Evolutionary conservation across 2,888 invertebrate species (phyloP), one percentile per base, ranked within the genome.

Genomic region (Mantis religiosa): DNA sequence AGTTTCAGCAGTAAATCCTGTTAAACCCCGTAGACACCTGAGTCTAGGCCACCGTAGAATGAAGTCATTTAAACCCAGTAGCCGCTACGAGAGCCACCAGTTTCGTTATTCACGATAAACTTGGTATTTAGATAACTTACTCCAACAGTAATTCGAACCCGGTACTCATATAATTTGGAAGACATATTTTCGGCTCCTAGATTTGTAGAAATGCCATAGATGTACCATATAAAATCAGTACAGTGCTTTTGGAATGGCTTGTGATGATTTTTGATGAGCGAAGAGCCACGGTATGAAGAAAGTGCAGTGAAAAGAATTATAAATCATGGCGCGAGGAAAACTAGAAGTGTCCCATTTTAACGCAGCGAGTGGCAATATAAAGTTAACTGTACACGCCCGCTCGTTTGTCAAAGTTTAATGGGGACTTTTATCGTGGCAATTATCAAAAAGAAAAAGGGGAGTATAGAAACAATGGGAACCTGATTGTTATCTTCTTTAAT

Each of bases 331-430:
- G 54, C 54, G 54, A 71, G 54, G 54, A 71, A 71, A 71, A 71
- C 54, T 71, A 71, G 54, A 71, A 71, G 54, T 71, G 54, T 71
- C 54, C 54, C 54, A 71, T 71, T 71, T 71, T 71, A 71, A 71
- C 54, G 54, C 54, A 71, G 54, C 54, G 54, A 71, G 54, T 71
- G 54, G 54, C 54, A 71, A 71, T 71, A 71, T 71, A 71, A 71
- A 71, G 54, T 71, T 71, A 71, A 25, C 54, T 71, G 6, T 71
- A 71, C 54, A 87, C 87, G 82, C 81, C 87, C n/a, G 87, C 82
- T 87, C 82, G 41, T 87, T 87, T 87, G 87, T 87, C 87, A 82
- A 86, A 86, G 82, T 82, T 87, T 87, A 87, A 87, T 87, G 82
- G 87, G 41, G 87, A 87, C 87, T 82, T 87, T 71, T 87, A 87